Base-by-base conservation (phyloP, 2,797 vertebrate species). In the Tangara arthus region DNA sequence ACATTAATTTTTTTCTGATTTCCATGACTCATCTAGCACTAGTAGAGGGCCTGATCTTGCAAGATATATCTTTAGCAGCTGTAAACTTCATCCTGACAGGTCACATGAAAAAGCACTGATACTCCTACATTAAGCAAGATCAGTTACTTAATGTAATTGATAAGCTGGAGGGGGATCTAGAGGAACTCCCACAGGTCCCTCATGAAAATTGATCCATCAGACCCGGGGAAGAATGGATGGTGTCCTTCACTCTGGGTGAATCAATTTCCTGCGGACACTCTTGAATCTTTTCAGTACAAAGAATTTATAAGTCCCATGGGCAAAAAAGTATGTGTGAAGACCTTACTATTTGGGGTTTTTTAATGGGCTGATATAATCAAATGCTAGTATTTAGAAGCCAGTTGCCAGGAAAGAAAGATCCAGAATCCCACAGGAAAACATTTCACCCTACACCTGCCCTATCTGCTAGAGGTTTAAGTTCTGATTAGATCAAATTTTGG, bases 281-380 rank as follows among this genome's bases (percentile, higher is more conserved):
- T 23, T 27, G 32, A 88, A 72, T 55, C 57, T 83, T 79, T 85
- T 53, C 53, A 65, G 26, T 55, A 47, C 2, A 7, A 83, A 90
- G 15, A 19, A 64, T 7, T 57, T 44, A 0, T 9, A 78, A 83
- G 34, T 61, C 39, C 23, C 24, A 20, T 44, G 61, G 6, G 42
- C 23, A 61, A 41, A 57, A 71, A 47, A 21, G 1, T 12, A 8
- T 49, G 8, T 23, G 37, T 64, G 46, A 71, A 82, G 18, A 41
- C 2, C 21, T 75, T 75, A 49, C 2, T 46, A 2, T 49, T 27
- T 44, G 12, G 1, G 3, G 0, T 1, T 41, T 70, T 55, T 52
- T 37, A 59, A 56, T 5, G 15, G 47, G 41, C 34, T 49, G 21
- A 23, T 87, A 44, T 26, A 7, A 91, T 37, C 15, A 82, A 66